These are phyloP conservation scores for Ctenochaetus hawaiiensis DNA, from an alignment of 2,797 vertebrate genomes.

Conservation along the genomic window DNA sequence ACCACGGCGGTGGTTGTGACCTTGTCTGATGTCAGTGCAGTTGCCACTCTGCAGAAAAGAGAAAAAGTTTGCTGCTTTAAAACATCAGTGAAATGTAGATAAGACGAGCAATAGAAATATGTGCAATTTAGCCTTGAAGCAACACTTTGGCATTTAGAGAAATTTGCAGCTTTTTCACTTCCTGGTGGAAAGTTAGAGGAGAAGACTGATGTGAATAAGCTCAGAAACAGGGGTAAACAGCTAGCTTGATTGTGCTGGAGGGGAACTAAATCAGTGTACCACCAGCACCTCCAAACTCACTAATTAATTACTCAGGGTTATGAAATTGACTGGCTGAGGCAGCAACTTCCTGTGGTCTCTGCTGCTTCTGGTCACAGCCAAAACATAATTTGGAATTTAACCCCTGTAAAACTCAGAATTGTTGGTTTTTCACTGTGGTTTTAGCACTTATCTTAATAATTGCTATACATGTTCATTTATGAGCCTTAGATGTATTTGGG, in stretches of 20 bases:
- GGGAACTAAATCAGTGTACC: not conserved
- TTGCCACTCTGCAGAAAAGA: not conserved
- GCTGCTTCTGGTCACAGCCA: no score
- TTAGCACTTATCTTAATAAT: no score
- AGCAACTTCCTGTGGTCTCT: no score
- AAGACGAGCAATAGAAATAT: constrained; percentile 14
- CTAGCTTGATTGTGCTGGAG: not conserved
- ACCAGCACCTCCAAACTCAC: not conserved
- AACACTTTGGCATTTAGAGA: constrained; percentile 1
- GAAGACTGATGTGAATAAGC: constrained; percentile 1
- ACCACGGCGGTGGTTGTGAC: constrained; percentile 64
- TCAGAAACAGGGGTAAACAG: not conserved
- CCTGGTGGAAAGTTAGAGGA: constrained; percentile 7
- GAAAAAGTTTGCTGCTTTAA: constrained; percentile 19
- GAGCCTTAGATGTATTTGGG: no score
- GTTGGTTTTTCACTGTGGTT: no score
- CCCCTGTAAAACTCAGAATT: no score
- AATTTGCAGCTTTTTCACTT: constrained; percentile 8
- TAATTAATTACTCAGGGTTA: not conserved
- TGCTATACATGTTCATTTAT: no score
- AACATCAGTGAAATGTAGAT: constrained; percentile 35
- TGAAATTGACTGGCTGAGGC: no score
- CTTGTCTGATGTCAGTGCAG: constrained; percentile 62
- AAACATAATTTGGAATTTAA: no score
- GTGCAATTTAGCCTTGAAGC: constrained; percentile 18